Evolutionary conservation across 2,113 vertebrate species (phyloP), one percentile per base, ranked within the genome.

Genomic region (Nothobranchius kuhntae): DNA sequence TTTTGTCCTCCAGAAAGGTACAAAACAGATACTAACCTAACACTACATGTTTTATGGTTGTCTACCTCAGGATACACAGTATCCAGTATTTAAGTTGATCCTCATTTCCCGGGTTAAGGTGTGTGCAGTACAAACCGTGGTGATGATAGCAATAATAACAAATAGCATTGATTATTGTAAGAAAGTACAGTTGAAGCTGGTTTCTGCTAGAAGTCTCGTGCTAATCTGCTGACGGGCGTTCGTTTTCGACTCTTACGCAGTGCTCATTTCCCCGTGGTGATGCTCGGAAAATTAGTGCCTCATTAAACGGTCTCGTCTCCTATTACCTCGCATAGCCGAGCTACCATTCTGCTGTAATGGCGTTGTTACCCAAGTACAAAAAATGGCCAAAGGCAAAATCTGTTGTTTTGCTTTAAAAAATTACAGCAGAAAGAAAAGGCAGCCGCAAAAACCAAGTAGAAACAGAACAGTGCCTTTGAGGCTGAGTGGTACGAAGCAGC

Each of bases 1-100:
- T 91, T 91, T 95, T 63, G 90, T 93, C 96, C 95, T 94, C 93
- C 94, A 94, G 94, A 94, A 96, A 98, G 95, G 94, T 98, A 98
- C 94, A 98, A 95, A 96, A 95, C 95, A 93, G 92, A 93, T 91
- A 93, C 95, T 96, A 92, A 95, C 94, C 96, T 96, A 96, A 94
- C 95, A 96, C 92, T 87, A 95, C 94, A 95, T 95, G 92, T 95
- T 95, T 94, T 93, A 92, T 95, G 92, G 90, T 95, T 94, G 93
- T 92, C 95, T 96, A 96, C 89, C 93, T 94, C 94, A 96, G 96
- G 98, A 99, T 99, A 99, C 98, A 99, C 93, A 70, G 98, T 99
- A 99, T 99, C 98, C 97, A 98, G 93, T 94, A 94, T 93, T 94
- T 93, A 92, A 91, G 94, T 93, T 91, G 92, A 96, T 95, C 92